Evolutionary conservation across 1,140 invertebrate species (phyloP), one percentile per base, ranked within the genome.

Genomic region (Ostrea edulis): DNA sequence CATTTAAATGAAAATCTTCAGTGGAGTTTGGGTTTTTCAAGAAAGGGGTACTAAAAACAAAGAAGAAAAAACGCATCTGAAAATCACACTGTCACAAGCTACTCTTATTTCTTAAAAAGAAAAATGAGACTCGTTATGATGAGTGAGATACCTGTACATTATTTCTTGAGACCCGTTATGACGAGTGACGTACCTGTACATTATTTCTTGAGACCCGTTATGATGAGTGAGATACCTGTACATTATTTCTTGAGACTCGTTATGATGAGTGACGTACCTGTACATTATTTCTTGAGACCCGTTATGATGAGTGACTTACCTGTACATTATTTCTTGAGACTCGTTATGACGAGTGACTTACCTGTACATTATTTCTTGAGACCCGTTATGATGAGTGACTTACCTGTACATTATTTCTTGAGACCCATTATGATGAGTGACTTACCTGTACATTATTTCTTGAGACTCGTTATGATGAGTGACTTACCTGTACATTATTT

Each of bases 371-470:
- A n/a, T n/a, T n/a, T n/a, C n/a, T n/a, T n/a, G n/a, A n/a, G n/a
- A n/a, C n/a, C n/a, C n/a, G n/a, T n/a, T n/a, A 44, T 44, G 5
- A 44, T 44, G 5, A 44, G 35, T 2, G 35, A 5, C 35, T 17
- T 90, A 90, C 91, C 91, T 92, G 85, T 90, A 92, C 82, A 92
- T 77, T n/a, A n/a, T n/a, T n/a, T n/a, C n/a, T n/a, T n/a, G n/a
- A n/a, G n/a, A n/a, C n/a, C n/a, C n/a, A n/a, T n/a, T n/a, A 44
- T 44, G 5, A 44, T 44, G 5, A 44, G 35, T 2, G 35, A 5
- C 35, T 17, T 90, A 90, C 91, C 91, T 92, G 85, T 90, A 92
- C 82, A 92, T 77, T n/a, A n/a, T n/a, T n/a, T n/a, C n/a, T n/a
- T n/a, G n/a, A n/a, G n/a, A n/a, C n/a, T n/a, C n/a, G n/a, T n/a